Evolutionary conservation across 2,113 vertebrate species (phyloP).

Genomic region (Chitala chitala): DNA sequence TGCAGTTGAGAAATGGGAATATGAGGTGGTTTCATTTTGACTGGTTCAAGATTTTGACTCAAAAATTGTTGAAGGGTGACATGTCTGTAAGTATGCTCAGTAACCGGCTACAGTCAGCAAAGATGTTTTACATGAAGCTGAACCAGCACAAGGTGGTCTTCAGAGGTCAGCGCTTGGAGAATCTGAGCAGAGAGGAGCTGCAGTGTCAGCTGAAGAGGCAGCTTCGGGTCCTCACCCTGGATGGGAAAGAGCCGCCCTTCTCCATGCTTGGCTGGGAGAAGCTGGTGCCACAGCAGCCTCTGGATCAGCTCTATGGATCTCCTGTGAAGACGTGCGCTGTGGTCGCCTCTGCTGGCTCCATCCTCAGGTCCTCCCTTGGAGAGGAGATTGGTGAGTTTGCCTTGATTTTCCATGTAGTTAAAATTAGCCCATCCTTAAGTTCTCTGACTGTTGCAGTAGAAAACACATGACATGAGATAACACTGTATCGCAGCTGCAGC

Average conservation of each 20-base stretch:
- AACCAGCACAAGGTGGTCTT: constrained; percentile 75
- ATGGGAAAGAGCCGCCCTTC: constrained; percentile 75
- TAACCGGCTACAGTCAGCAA: constrained; percentile 66
- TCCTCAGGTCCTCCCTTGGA: constrained; percentile 77
- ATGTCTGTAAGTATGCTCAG: constrained; percentile 69
- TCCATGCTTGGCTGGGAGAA: constrained; percentile 67
- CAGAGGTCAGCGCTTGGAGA: constrained; percentile 48
- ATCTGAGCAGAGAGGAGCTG: constrained; percentile 52
- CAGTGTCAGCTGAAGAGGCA: constrained; percentile 68
- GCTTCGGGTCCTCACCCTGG: constrained; percentile 64
- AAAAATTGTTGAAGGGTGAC: constrained; percentile 70
- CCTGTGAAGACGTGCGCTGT: constrained; percentile 73
- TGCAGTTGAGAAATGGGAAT: background rate
- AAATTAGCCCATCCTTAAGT: no score
- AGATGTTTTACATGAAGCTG: constrained; percentile 60
- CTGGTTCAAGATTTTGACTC: constrained; percentile 66
- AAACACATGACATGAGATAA: no score
- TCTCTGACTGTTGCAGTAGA: no score
- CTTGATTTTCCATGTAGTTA: no score
- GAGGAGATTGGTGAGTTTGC: constrained; percentile 76
- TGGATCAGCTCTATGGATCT: constrained; percentile 57
- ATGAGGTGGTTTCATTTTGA: no score
- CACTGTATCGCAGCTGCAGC: no score
- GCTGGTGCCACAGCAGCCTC: constrained; percentile 61
- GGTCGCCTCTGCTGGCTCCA: constrained; percentile 78